These are phyloP conservation scores for Pristionchus mayeri DNA, from an alignment of 2,888 invertebrate species.

Conservation along the genomic window DNA sequence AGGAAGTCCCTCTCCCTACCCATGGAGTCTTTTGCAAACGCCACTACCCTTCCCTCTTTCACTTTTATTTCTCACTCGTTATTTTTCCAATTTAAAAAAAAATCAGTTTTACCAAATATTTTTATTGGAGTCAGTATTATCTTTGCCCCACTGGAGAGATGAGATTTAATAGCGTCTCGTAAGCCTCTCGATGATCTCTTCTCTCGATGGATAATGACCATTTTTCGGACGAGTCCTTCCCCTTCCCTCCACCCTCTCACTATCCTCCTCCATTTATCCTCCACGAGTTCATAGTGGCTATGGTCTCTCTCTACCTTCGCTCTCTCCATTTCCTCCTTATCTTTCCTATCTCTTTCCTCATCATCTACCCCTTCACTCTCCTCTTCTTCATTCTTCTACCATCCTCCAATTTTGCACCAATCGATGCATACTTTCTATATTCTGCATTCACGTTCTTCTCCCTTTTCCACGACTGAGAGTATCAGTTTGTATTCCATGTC, in stretches of 20 bases:
- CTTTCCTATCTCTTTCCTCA: not conserved
- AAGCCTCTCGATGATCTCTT: not conserved
- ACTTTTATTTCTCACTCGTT: too few species aligned
- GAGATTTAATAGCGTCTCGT: not conserved
- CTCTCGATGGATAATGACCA: not conserved
- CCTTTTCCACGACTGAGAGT: not conserved
- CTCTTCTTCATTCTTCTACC: too few species aligned
- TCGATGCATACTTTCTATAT: not conserved
- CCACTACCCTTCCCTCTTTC: too few species aligned
- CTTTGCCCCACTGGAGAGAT: not conserved
- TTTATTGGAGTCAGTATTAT: not conserved
- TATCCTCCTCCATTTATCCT: not conserved
- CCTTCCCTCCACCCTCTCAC: not conserved
- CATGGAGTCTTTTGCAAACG: too few species aligned
- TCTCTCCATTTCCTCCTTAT: not conserved
- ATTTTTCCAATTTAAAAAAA: too few species aligned
- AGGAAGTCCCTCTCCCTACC: too few species aligned
- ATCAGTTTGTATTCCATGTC: conserved; percentile 5
- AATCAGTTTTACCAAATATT: too few species aligned
- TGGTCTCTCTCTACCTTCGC: too few species aligned
- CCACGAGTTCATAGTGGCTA: too few species aligned
- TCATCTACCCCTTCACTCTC: not conserved
- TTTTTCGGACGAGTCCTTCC: not conserved
- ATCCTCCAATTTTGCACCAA: not conserved
- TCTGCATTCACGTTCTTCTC: not conserved